Base-by-base conservation (phyloP, 2,888 invertebrate species). In the Linnaemya vulpina region DNA sequence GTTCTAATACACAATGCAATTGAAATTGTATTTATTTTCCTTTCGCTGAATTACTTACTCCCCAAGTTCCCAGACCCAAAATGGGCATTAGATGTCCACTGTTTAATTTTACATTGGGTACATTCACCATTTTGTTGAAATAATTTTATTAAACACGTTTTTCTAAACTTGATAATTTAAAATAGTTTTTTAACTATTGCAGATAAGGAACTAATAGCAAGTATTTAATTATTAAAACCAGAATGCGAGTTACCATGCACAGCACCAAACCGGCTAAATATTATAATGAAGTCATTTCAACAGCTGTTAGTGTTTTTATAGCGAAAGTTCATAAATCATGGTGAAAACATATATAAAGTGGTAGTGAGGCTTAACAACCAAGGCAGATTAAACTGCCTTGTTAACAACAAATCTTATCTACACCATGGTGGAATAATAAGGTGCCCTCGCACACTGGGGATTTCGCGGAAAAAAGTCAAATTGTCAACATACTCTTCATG, bases 21-120 rank as follows among this genome's bases (percentile, higher is more conserved):
- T 35, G 3, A 2, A 8, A 58, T 2, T 30, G n/a, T 4, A 7
- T 55, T 53, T 7, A 43, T 53, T 40, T 73, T 2, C 30, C 30
- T 30, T 30, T 30, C 30, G 30, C 5, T 30, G 3, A 70, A 67
- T 15, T 88, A 93, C 93, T 93, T 93, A 96, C 96, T 92, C 95
- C 95, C 96, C 96, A 97, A 4, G 96, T 97, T 20, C 96, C 97
- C n/a, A 97, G 93, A 1, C 96, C 96, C 4, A 96, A 90, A 58
- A 94, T 94, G 0, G 96, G 96, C 88, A 95, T 94, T 86, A 94
- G 93, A 38, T 91, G 86, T 0, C 95, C 96, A 89, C 95, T 95
- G 88, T 93, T 93, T n/a, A 96, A 93, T 68, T 93, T 93, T 0
- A 95, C 91, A 87, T 90, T 92, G 3, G 94, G 94, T 49, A 94